Conservation (phyloP, 2,888 invertebrate species). For the Noctua janthe region DNA sequence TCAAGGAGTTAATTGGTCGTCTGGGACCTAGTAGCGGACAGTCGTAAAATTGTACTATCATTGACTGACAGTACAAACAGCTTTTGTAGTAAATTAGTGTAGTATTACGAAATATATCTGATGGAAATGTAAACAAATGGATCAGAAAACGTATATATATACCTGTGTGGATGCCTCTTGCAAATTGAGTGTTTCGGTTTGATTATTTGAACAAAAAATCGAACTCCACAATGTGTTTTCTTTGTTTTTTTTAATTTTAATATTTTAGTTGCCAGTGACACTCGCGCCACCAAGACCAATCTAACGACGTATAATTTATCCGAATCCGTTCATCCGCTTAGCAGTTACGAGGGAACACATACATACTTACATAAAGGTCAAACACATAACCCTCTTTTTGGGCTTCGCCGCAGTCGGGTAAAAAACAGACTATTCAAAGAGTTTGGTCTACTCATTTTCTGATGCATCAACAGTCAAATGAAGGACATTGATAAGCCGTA, state of each 20-base stretch:
- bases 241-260: too few relatives aligned
- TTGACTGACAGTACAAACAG: conserved; percentile 5
- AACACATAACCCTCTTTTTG: too few relatives aligned
- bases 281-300: too few relatives aligned
- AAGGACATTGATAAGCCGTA: conserved; percentile 2
- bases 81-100: not conserved
- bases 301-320: too few relatives aligned
- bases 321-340: too few relatives aligned
- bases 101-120: not conserved
- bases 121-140: not conserved
- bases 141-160: not conserved
- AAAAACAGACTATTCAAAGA: not conserved
- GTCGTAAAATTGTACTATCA: conserved; percentile 24
- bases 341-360: too few relatives aligned
- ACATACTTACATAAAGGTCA: too few relatives aligned
- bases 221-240: too few relatives aligned
- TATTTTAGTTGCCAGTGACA: too few relatives aligned
- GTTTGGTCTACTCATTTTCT: not conserved
- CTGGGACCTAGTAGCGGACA: not conserved
- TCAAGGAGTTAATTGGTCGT: conserved; percentile 27
- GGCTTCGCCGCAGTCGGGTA: too few relatives aligned
- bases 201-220: not conserved
- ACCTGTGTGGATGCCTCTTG: not conserved
- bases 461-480: conserved; percentile 10
- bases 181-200: not conserved